A percentile compares a stretch with the other conserved stretches of the same genome.
Evolutionary conservation across 2,888 invertebrate species (phyloP).

Genomic region (Cistogaster globosa): DNA sequence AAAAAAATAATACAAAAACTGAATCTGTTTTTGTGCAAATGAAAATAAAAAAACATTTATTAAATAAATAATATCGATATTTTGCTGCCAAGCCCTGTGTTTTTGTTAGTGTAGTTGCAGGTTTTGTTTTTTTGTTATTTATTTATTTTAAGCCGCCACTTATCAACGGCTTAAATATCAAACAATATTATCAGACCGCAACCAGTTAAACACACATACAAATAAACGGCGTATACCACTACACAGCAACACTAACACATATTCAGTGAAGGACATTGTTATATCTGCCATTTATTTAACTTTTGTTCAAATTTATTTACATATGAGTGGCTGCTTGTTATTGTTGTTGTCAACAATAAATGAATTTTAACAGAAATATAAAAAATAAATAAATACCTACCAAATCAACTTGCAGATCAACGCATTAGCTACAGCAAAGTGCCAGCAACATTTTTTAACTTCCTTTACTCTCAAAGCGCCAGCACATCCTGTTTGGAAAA

Average conservation of each 20-base stretch:
- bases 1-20: too few species aligned
- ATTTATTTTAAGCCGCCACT: constrained; percentile 64
- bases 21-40: constrained; percentile 3
- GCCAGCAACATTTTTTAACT: neutral
- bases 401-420: neutral
- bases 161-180: constrained; percentile 64
- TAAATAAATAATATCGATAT: constrained; percentile 56
- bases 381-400: neutral
- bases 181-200: constrained; percentile 64
- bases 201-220: constrained; percentile 1
- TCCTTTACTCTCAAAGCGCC: neutral
- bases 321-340: constrained; percentile 24
- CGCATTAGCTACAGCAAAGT: neutral
- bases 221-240: neutral
- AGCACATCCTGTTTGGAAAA: constrained; percentile 12
- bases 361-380: neutral
- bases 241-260: neutral
- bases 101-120: neutral
- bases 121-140: neutral
- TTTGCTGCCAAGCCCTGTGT: constrained; percentile 18
- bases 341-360: constrained; percentile 20
- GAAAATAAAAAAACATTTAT: constrained; percentile 44
- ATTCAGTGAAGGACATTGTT: neutral
- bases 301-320: constrained; percentile 52
- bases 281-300: constrained; percentile 55